Evolutionary conservation across 2,113 vertebrate genomes (phyloP).

Genomic region (Cairina moschata): DNA sequence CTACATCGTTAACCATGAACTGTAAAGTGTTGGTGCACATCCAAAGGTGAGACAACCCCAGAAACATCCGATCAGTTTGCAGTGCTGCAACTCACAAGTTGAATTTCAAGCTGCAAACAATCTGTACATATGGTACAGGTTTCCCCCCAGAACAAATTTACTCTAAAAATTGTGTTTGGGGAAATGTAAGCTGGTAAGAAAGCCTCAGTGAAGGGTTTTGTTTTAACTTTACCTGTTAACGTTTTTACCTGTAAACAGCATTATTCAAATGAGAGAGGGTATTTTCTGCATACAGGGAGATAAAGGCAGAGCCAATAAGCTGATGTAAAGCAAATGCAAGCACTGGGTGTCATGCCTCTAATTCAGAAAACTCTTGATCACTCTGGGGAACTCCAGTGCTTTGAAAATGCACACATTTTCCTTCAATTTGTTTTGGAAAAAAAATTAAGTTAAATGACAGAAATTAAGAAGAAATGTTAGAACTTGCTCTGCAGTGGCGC

Average conservation of each 20-base stretch:
- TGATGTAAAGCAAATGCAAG: neutral
- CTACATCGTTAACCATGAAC: neutral
- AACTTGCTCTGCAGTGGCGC: neutral
- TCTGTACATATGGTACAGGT: neutral
- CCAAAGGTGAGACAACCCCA: neutral
- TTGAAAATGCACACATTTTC: neutral
- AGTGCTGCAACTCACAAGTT: neutral
- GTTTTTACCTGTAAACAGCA: neutral
- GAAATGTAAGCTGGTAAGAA: neutral
- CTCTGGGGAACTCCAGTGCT: neutral
- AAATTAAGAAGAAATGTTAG: neutral
- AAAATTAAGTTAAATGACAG: neutral
- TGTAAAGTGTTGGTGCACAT: neutral
- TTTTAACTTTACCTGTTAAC: neutral
- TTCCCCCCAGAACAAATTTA: neutral
- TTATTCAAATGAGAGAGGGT: neutral
- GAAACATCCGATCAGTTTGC: neutral
- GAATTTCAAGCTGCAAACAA: neutral
- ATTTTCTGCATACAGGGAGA: neutral
- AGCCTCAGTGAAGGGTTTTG: neutral
- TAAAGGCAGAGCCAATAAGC: neutral
- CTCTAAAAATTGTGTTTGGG: neutral
- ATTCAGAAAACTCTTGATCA: neutral
- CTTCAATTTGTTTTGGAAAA: constrained; percentile 8
- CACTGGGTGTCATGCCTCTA: neutral